Evolutionary conservation across 2,113 vertebrate genomes (phyloP), one percentile per base, ranked within the genome.

Genomic region (Oreochromis spilurus): DNA sequence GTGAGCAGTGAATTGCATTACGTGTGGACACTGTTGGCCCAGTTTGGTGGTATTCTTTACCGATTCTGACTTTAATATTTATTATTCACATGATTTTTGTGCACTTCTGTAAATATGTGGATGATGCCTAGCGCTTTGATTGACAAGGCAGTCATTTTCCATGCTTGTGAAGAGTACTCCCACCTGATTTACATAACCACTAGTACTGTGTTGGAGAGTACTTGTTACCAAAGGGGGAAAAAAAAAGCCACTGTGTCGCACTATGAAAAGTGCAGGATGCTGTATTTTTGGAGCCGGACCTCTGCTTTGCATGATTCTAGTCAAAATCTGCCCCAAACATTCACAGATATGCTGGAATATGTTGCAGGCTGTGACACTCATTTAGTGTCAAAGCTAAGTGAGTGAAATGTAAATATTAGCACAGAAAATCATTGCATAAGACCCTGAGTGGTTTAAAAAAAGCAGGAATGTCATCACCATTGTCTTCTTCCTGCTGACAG

Each of bases 401-500:
- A 79, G 81, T 50, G 12, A 54, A 38, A 65, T 55, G 34, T 60
- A 67, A 85, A 87, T 83, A 87, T 87, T 34, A 60, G 31, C 45
- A 13, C 31, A 67, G 19, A 67, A 62, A 79, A 55, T 24, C 6
- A 50, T 0, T 5, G 79, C 8, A 5, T 34, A 16, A 82, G 6
- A 9, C 7, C 4, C 0, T 11, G 81, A 78, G 16, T 17, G 52
- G 26, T 81, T 81, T 34, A 79, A 86, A 87, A 24, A 14, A 62
- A n/a, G 9, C 79, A 86, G 45, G 48, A 60, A 81, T 70, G 91
- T 84, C 81, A 50, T 70, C 29, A 14, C 24, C 0, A 84, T 81
- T 54, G 62, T 83, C 83, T 67, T 60, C 77, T 50, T 85, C 55
- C 84, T 80, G 81, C 80, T 89, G 84, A 90, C 14, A 24, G 88